Base-by-base conservation (phyloP, 2,797 vertebrate species). In the Lemur catta region DNA sequence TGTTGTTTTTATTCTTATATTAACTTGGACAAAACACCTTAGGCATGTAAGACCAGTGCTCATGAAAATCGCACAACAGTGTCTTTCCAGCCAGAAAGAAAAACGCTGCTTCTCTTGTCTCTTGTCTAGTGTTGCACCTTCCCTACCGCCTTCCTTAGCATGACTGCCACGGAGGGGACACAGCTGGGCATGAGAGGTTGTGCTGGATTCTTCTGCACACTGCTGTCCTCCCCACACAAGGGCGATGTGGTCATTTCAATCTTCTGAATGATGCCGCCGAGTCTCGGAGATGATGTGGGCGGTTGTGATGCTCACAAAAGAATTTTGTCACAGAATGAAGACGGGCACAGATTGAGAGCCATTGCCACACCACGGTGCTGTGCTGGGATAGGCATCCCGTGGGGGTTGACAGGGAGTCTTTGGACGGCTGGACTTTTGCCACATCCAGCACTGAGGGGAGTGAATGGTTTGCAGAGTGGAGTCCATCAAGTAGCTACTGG, bases 91-190 rank as follows among this genome's bases (percentile, higher is more conserved):
- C 35, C 80, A 24, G 41, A 48, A 78, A 1, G 43, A 35, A 24
- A 38, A 46, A 17, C 1, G 3, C 20, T 0, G 0, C 59, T 26
- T 20, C 79, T 46, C 52, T 75, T 18, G 17, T 35, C 17, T 35
- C 38, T 43, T 0, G 9, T 10, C 8, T 0, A 0, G 9, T 17
- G 17, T 4, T 0, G 4, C 2, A 4, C 17, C 24, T 2, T 38
- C 24, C 11, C 55, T 41, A 52, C 8, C 2, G 4, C 48, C 26
- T 18, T 11, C 2, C 9, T 38, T 30, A 6, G 41, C 41, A 0
- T 14, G 38, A 48, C 5, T 4, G 18, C 50, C 5, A 4, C 3
- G 22, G 15, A 4, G 24, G 30, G 26, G 20, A 4, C 6, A 0
- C 1, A 0, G 26, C 59, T 18, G 0, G 26, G n/a, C 41, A 14